A percentile compares a stretch with the other conserved stretches of the same genome.
phyloP scores from a whole-genome alignment of 2,888 invertebrate species.

The Cataglyphis altisquamis region DNA sequence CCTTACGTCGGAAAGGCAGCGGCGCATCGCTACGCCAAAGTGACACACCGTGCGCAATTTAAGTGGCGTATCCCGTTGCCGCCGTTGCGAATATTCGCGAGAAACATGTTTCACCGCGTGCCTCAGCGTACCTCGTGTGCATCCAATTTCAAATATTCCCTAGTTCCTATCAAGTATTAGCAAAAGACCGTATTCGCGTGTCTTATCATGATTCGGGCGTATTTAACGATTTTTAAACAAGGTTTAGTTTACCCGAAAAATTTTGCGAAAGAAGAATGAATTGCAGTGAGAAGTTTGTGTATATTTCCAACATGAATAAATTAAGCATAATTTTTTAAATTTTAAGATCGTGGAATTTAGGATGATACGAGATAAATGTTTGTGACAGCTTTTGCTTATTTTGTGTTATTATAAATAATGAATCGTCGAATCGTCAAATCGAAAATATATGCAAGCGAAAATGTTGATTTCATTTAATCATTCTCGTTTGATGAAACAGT shows the following conservation, averaged over 20 bases:
- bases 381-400: background rate
- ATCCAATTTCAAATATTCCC: constrained; percentile 14
- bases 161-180: background rate
- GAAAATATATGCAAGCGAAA: background rate
- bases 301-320: background rate
- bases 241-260: too few species aligned
- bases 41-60: constrained; percentile 44
- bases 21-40: constrained; percentile 24
- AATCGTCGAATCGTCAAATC: background rate
- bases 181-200: background rate
- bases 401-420: background rate
- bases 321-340: background rate
- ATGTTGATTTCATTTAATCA: constrained; percentile 20
- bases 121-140: background rate
- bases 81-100: constrained; percentile 33
- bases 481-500: constrained; percentile 31
- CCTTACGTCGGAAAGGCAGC: constrained; percentile 28
- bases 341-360: background rate
- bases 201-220: background rate
- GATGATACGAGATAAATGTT: background rate
- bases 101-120: constrained; percentile 7
- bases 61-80: constrained; percentile 12
- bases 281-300: background rate
- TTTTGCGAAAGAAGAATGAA: too few species aligned
- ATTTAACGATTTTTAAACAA: too few species aligned